Evolutionary conservation across 1,140 invertebrate genomes (phyloP).

Genomic region (Eciton burchellii): DNA sequence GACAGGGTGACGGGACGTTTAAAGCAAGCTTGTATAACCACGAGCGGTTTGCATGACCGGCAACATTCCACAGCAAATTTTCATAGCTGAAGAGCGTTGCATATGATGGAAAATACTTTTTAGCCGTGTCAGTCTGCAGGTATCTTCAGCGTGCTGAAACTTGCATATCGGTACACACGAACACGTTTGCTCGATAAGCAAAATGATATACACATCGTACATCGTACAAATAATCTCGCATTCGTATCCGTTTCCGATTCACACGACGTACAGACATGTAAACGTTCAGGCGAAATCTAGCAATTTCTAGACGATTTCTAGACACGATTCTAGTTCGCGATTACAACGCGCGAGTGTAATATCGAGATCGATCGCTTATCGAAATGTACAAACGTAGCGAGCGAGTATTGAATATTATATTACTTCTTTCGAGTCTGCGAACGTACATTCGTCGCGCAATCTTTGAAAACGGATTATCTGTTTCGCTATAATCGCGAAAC

Average conservation of each 20-base stretch:
- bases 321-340: too few species aligned
- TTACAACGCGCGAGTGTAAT: neutral
- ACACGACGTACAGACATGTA: neutral
- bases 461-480: neutral
- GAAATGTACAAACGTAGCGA: neutral
- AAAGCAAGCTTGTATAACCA: conserved; percentile 18
- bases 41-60: conserved; percentile 12
- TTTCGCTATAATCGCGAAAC: too few species aligned
- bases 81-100: conserved; percentile 48
- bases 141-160: neutral
- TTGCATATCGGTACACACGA: neutral
- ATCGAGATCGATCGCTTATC: neutral
- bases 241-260: conserved; percentile 3
- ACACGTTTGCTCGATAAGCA: neutral
- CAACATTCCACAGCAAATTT: conserved; percentile 40
- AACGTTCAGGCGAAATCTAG: too few species aligned
- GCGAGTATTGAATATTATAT: neutral
- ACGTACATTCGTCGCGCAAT: neutral
- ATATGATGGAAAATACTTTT: conserved; percentile 33
- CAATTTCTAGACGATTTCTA: too few species aligned
- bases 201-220: neutral
- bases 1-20: conserved; percentile 11
- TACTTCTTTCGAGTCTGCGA: neutral
- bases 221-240: neutral
- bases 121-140: neutral